A percentile compares a stretch with the other conserved stretches of the same genome.
Conservation (phyloP, 1,140 invertebrate genomes). For the Drosophila novamexicana region DNA sequence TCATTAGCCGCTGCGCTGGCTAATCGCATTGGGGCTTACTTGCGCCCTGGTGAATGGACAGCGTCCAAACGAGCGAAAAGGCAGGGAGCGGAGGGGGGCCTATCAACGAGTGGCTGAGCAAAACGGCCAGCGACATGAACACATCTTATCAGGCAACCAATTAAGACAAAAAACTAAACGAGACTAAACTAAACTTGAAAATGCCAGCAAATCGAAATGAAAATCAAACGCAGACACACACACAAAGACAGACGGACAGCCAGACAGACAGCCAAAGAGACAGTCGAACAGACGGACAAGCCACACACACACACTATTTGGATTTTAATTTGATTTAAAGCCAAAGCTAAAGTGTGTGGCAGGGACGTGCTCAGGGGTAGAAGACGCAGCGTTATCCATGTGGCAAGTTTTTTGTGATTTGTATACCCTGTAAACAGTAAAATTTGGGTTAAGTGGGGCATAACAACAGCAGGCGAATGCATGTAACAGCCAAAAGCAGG, state of each 20-base stretch:
- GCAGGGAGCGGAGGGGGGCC: neutral
- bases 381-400: constrained; percentile 1
- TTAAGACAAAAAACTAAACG: constrained; percentile 74
- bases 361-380: neutral
- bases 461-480: neutral
- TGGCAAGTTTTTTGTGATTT: constrained; percentile 5
- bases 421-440: constrained; percentile 1
- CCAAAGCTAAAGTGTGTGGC: constrained; percentile 14
- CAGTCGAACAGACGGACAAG: constrained; percentile 26
- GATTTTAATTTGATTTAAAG: constrained; percentile 76
- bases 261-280: constrained; percentile 10
- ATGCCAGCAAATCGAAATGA: constrained; percentile 68
- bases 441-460: neutral
- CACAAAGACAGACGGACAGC: constrained; percentile 1
- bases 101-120: constrained; percentile 31
- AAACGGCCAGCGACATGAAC: constrained; percentile 66
- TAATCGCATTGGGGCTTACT: constrained; percentile 37
- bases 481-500: neutral
- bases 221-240: constrained; percentile 54
- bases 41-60: constrained; percentile 36
- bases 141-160: constrained; percentile 78
- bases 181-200: constrained; percentile 53
- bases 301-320: constrained; percentile 56
- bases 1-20: constrained; percentile 42
- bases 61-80: neutral